Conservation (phyloP, 2,888 invertebrate species). For the Cheilosia vernalis region DNA sequence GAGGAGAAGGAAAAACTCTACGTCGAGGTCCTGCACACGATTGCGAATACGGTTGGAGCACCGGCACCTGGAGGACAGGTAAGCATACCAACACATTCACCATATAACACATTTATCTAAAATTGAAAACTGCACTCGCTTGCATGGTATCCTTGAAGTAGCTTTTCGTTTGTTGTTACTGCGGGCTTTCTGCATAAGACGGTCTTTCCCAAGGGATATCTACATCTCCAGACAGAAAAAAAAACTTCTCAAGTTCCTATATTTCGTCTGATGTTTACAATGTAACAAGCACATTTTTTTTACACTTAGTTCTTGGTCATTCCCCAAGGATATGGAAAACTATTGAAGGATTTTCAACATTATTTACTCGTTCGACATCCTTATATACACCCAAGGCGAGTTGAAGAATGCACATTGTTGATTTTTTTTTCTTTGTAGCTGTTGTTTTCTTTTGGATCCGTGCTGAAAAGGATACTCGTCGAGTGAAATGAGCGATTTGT, state of each 20-base stretch:
- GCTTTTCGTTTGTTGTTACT: no score
- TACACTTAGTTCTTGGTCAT: background rate
- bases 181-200: no score
- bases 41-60: slow-evolving; percentile 94
- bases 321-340: slow-evolving; percentile 56
- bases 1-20: slow-evolving; percentile 89
- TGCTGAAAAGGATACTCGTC: slow-evolving; percentile 4
- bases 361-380: slow-evolving; percentile 67
- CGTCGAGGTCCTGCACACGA: slow-evolving; percentile 96
- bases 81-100: slow-evolving; percentile 48
- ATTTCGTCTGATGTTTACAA: slow-evolving; percentile 1
- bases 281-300: slow-evolving; percentile 12
- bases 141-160: no score
- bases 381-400: slow-evolving; percentile 28
- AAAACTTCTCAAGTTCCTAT: background rate
- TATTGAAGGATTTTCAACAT: slow-evolving; percentile 71
- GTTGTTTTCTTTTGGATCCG: slow-evolving; percentile 10
- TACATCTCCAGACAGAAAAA: no score
- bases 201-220: no score
- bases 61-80: slow-evolving; percentile 89
- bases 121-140: slow-evolving; percentile 3
- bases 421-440: slow-evolving; percentile 21
- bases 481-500: slow-evolving; percentile 23
- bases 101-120: background rate
- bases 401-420: slow-evolving; percentile 32